These are phyloP conservation scores for Caracal caracal DNA, from an alignment of 2,113 vertebrate genomes.

Conservation along the genomic window DNA sequence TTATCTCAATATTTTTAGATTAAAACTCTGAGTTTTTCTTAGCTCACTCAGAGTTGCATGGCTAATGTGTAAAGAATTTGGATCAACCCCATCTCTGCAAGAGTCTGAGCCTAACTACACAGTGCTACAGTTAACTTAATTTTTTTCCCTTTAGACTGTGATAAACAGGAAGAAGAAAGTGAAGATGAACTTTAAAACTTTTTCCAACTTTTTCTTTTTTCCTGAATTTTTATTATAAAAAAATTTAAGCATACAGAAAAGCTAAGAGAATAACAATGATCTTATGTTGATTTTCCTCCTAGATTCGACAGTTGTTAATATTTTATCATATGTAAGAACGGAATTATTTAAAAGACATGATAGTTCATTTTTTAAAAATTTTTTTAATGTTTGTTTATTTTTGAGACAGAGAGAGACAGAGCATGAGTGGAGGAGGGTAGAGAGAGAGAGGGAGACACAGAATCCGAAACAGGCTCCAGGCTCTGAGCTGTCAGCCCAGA, in stretches of 20 bases:
- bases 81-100: background rate
- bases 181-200: background rate
- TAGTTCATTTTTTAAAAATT: no score
- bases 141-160: background rate
- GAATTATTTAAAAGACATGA: background rate
- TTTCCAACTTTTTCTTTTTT: background rate
- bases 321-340: background rate
- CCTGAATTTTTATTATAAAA: background rate
- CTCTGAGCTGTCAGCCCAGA: no score
- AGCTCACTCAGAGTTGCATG: background rate
- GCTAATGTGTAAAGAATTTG: slow-evolving; percentile 40
- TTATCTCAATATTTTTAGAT: slow-evolving; percentile 3
- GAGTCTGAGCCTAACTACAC: background rate
- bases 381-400: no score
- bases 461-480: no score
- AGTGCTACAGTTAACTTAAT: background rate
- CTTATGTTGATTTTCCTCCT: background rate
- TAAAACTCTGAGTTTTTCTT: background rate
- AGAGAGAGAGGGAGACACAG: no score
- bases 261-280: background rate
- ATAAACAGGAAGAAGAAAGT: background rate
- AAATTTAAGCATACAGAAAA: background rate
- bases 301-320: background rate
- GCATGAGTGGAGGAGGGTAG: no score
- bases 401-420: no score